These are phyloP conservation scores for Hemicentrotus pulcherrimus DNA, from an alignment of 35 echinoderm and acorn worm genomes.

Conservation along the genomic window DNA sequence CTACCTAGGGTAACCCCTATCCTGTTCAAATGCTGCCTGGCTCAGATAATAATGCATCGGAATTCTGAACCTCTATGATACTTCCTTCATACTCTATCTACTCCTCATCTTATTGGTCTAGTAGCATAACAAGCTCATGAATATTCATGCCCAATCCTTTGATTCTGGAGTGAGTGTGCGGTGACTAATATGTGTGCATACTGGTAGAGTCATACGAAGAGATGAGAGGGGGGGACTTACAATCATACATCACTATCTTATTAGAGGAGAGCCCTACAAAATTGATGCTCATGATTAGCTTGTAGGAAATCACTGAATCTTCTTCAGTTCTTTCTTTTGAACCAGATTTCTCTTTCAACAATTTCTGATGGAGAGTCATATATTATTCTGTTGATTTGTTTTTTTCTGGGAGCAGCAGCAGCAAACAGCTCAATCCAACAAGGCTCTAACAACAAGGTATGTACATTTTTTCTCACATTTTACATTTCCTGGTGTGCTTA, in stretches of 20 bases:
- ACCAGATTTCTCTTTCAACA: neutral
- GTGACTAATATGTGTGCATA: conserved; percentile 5
- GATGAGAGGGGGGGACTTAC: neutral
- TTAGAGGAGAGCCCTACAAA: conserved; percentile 7
- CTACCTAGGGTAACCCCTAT: neutral
- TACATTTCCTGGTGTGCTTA: neutral
- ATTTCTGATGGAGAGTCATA: neutral
- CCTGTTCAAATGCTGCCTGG: neutral
- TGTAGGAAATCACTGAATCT: neutral
- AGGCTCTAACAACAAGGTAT: neutral
- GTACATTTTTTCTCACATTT: neutral
- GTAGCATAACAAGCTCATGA: neutral
- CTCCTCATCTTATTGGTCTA: conserved; percentile 33
- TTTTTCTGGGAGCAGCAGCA: neutral
- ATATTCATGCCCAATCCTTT: neutral
- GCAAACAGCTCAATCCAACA: neutral
- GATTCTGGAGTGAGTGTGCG: neutral
- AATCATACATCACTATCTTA: conserved; percentile 25
- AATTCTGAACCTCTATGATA: neutral
- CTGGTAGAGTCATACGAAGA: conserved; percentile 3
- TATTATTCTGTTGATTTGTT: neutral
- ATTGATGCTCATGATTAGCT: neutral
- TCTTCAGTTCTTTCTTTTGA: neutral
- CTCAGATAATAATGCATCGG: neutral
- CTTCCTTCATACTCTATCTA: neutral